Evolutionary conservation across 2,888 invertebrate genomes (phyloP), one percentile per base, ranked within the genome.

Genomic region (Catonia carolina): DNA sequence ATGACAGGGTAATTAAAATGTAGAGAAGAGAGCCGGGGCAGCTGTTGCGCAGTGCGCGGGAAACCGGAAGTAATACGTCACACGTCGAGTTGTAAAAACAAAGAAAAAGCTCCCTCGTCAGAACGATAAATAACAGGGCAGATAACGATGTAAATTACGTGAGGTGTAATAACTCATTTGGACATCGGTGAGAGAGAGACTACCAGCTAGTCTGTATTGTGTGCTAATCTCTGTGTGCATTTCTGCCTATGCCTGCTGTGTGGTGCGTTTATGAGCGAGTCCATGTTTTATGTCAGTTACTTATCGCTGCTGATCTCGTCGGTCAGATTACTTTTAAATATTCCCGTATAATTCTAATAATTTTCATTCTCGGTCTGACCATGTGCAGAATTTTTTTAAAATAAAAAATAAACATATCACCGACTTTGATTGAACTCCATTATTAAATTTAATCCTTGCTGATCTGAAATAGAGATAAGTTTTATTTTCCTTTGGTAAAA

Each of bases 101-200:
- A 57, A 56, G 49, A 49, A 52, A 57, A 57, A 53, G 53, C 41
- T 35, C 47, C 37, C 39, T 37, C 36, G 15, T 20, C 36, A 33
- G 52, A 41, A 41, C 56, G 31, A 48, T 57, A 57, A 57, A 57
- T 57, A 57, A 57, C 51, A 39, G 55, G 20, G 48, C 47, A 57
- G 57, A 57, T 57, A 57, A 48, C 50, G 57, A 57, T 57, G 57
- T 57, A 57, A 57, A 57, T 57, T 57, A 53, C 47, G 53, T 15
- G 47, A 35, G 47, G 36, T 37, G 57, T 45, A 36, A 39, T 50
- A 53, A 57, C 53, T 57, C 57, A 57, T 57, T 17, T 22, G 41
- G 41, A 41, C 39, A 39, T 39, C 39, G n/a, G 17, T 15, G n/a
- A 15, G 15, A 18, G 17, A 18, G 18, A 22, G 41, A 41, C 41